A percentile compares a stretch with the other conserved stretches of the same genome.
Conservation (phyloP, 2,888 invertebrate genomes). For the Pollenia angustigena region DNA sequence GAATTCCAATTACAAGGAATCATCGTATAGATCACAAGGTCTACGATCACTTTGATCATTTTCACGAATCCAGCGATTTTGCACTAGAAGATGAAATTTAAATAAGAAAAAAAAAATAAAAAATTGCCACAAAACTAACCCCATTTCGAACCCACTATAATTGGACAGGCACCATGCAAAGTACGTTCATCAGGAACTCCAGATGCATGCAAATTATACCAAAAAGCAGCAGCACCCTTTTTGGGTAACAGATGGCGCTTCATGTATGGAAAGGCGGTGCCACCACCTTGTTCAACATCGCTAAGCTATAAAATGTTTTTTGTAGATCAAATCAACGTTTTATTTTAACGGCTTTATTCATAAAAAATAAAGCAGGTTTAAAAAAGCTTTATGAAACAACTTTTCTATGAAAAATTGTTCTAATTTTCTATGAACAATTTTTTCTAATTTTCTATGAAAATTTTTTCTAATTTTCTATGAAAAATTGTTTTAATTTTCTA, state of each 20-base stretch:
- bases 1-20: constrained; percentile 67
- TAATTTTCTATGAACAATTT: no score
- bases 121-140: constrained; percentile 85
- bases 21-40: constrained; percentile 85
- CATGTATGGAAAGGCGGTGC: constrained; percentile 98
- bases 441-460: no score
- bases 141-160: constrained; percentile 98
- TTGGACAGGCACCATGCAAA: constrained; percentile 97
- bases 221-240: constrained; percentile 90
- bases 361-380: no score
- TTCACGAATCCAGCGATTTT: constrained; percentile 96
- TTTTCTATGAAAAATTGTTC: no score
- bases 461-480: no score
- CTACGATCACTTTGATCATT: constrained; percentile 90
- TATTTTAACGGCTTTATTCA: no score
- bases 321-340: no score
- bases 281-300: constrained; percentile 97
- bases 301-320: constrained; percentile 88
- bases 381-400: no score
- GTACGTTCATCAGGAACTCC: constrained; percentile 95
- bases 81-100: constrained; percentile 85
- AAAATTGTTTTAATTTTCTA: no score
- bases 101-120: background rate
- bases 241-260: constrained; percentile 88
- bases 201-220: constrained; percentile 95